Evolutionary conservation across 2,113 vertebrate species (phyloP), one percentile per base, ranked within the genome.

Genomic region (Ctenodactylus gundi): DNA sequence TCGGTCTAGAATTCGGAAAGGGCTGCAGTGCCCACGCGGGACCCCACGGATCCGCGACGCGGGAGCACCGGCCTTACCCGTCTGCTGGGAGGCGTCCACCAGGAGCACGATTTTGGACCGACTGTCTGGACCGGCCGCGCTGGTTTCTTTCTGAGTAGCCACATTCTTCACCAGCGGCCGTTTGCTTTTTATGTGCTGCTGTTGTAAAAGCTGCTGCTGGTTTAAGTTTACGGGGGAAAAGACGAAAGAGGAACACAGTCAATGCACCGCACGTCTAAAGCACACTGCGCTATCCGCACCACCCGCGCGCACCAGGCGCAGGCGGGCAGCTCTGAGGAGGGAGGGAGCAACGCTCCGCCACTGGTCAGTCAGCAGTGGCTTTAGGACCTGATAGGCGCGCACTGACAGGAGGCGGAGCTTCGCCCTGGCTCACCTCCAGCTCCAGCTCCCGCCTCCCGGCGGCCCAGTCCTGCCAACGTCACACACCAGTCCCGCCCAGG

Each of bases 11-110:
- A 82, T 60, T 20, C 70, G 6, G 44, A 39, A 81, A 67, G n/a
- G 18, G 15, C 57, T 44, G 14, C 3, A 65, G 39, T 72, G 31
- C 44, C 41, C 51, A 8, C 2, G 62, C 7, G 23, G 76, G 41
- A 64, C 4, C 53, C 68, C 4, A n/a, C 64, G 64, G 64, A 64
- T 62, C 58, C 51, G 60, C 64, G 60, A 53, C 11, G 9, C 34
- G 31, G 68, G 57, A 85, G 65, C n/a, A 6, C 31, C 39, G 64
- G 91, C 62, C 94, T 97, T 98, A 99, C 99, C 99, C 0, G 99
- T 99, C 97, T 99, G 99, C 96, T 99, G 99, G 34, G 99, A 99
- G 36, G 99, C 99, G 93, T 99, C 99, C 95, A 99, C 99, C 95
- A 99, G 98, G 94, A 99, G 98, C 90, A 99, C 98, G 11, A 99